Evolutionary conservation across 92 coral and sea anemone genomes (phyloP).

Genomic region (Diadumene lineata): DNA sequence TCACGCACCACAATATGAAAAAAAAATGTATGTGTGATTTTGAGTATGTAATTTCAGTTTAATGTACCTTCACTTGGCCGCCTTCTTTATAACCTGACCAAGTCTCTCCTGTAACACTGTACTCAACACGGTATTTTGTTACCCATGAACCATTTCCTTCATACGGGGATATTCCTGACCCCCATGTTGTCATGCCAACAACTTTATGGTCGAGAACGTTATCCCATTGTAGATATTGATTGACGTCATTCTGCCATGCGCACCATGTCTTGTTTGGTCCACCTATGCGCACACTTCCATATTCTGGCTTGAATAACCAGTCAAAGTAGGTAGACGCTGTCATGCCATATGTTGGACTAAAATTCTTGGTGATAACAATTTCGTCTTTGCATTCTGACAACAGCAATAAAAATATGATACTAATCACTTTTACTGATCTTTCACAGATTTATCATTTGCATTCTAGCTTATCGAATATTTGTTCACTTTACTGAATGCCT

Average conservation of each 20-base stretch:
- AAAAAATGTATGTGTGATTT: too few relatives aligned
- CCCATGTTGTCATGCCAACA: constrained; percentile 21
- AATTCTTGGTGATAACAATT: constrained; percentile 13
- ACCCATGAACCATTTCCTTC: constrained; percentile 49
- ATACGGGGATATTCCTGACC: constrained; percentile 4
- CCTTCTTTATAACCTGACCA: constrained; percentile 49
- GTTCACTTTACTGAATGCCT: too few relatives aligned
- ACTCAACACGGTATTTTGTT: constrained; percentile 35
- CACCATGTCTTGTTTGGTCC: constrained; percentile 62
- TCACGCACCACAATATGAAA: too few relatives aligned
- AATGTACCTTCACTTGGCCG: constrained; percentile 29
- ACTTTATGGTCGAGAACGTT: constrained; percentile 14
- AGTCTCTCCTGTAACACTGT: constrained; percentile 49
- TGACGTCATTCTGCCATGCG: constrained; percentile 39
- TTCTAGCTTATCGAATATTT: too few relatives aligned
- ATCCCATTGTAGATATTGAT: constrained; percentile 42
- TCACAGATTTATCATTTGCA: too few relatives aligned
- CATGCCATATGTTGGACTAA: constrained; percentile 23
- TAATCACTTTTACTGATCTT: too few relatives aligned
- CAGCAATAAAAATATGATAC: background rate
- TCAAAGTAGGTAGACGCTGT: constrained; percentile 71
- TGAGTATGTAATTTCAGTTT: background rate
- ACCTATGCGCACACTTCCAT: constrained; percentile 51
- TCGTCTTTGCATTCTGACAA: constrained; percentile 26
- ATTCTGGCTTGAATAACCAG: constrained; percentile 46